phyloP scores from a whole-genome alignment of 2,888 invertebrate genomes.

The Opisthograptis luteolata region DNA sequence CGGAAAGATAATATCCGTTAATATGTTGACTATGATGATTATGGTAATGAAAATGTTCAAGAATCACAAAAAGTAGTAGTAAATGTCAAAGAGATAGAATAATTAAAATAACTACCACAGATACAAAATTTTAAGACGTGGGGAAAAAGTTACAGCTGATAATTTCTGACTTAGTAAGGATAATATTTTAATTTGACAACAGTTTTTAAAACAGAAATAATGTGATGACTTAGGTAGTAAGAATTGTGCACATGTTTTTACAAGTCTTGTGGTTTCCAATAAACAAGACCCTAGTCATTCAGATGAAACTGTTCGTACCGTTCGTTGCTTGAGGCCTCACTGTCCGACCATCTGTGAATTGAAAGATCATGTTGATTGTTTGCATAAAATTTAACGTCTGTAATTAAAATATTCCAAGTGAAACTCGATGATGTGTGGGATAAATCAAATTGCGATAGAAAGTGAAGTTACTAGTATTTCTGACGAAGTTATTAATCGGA shows the following conservation, averaged over 20 bases:
- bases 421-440: constrained; percentile 14
- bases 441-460: constrained; percentile 11
- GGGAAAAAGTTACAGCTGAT: too few relatives aligned
- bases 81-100: too few relatives aligned
- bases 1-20: too few relatives aligned
- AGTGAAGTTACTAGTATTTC: constrained; percentile 8
- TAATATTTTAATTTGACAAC: too few relatives aligned
- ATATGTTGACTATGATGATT: too few relatives aligned
- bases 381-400: constrained; percentile 24
- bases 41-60: too few relatives aligned
- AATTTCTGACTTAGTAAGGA: too few relatives aligned
- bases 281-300: constrained; percentile 43
- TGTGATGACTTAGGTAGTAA: too few relatives aligned
- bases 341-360: constrained; percentile 24
- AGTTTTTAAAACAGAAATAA: too few relatives aligned
- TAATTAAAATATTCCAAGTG: constrained; percentile 14
- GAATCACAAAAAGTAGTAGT: too few relatives aligned
- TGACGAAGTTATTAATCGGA: constrained; percentile 1
- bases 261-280: constrained; percentile 1
- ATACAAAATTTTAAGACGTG: too few relatives aligned
- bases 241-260: not conserved
- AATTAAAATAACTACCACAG: too few relatives aligned
- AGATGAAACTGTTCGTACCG: constrained; percentile 49
- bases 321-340: constrained; percentile 27
- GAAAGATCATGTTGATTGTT: constrained; percentile 24